Percentiles rank a stretch among this genome's conserved stretches.
phyloP scores from a whole-genome alignment of 2,113 vertebrate species.

The Thymallus thymallus region DNA sequence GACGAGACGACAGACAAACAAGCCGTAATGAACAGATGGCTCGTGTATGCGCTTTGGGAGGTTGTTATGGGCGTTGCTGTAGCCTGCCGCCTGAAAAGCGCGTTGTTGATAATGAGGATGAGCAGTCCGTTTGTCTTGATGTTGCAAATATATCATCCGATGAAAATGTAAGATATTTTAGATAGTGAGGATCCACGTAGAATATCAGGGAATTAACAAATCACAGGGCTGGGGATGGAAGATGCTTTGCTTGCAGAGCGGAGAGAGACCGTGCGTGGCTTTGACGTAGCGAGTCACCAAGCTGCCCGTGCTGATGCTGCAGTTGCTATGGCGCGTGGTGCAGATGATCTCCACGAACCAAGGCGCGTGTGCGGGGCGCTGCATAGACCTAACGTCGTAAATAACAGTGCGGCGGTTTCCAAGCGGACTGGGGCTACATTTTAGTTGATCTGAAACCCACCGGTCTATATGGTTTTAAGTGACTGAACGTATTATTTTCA shows the following conservation, averaged over 20 bases:
- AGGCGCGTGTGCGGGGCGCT: no score
- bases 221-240: constrained; percentile 39
- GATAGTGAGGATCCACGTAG: not conserved
- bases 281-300: constrained; percentile 58
- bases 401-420: no score
- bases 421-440: no score
- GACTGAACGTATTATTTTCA: no score
- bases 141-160: not conserved
- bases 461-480: no score
- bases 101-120: no score
- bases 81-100: constrained; percentile 39
- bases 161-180: not conserved
- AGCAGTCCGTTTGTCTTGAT: not conserved
- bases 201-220: constrained; percentile 32
- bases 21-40: constrained; percentile 39
- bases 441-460: no score
- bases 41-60: constrained; percentile 14
- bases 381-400: no score
- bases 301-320: constrained; percentile 68
- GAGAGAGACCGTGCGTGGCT: constrained; percentile 5
- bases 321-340: constrained; percentile 73
- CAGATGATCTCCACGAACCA: constrained; percentile 44
- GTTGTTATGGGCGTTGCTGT: constrained; percentile 56
- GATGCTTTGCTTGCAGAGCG: constrained; percentile 50
- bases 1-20: constrained; percentile 23